Base-by-base conservation (phyloP, 35 echinoderm and acorn worm species). In the Antedon bifida region DNA sequence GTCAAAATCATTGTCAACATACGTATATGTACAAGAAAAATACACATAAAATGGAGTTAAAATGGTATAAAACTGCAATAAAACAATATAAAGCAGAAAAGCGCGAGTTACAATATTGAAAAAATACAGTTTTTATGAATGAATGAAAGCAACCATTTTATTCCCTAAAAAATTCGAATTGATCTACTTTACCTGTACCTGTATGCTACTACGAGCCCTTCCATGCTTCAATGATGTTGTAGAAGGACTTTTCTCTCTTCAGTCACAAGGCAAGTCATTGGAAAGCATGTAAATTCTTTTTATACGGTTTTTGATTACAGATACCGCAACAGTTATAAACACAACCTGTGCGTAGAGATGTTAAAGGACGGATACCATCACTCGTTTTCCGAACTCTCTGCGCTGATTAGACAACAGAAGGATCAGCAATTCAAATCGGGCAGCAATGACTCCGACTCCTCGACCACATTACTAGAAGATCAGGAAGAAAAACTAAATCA, bases 381-480 rank as follows among this genome's bases (percentile, higher is more conserved):
- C 11, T 99, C 95, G 0, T 99, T 99, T 55, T 99, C 95, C 7
- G 95, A 99, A 73, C 44, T 99, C 11, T 99, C 93, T 86, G 82
- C 88, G 34, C 84, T 99, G 64, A 88, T 99, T 3, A 87, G 92
- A 36, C 82, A 92, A 39, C 93, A 96, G 77, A 87, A 97, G 79
- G 31, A 80, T 10, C 36, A 81, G 21, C 81, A 84, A 14, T 81
- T 90, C 14, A 81, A 93, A 21, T 86, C 86, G 46, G 95, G 90
- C 29, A 88, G 91, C n/a, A 36, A 84, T 0, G 95, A 99, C 42
- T 92, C 88, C 21, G 73, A 90, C n/a, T 35, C 93, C 21, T 88
- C 92, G 46, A 76, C 82, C 30, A 75, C 85, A 19, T 46, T 99
- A 7, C 83, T 99, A 13, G 95, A 91, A 36, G 90, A 99, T 74